Evolutionary conservation across 1,140 invertebrate genomes (phyloP), one percentile per base, ranked within the genome.

Genomic region (Rhizoglyphus robini): DNA sequence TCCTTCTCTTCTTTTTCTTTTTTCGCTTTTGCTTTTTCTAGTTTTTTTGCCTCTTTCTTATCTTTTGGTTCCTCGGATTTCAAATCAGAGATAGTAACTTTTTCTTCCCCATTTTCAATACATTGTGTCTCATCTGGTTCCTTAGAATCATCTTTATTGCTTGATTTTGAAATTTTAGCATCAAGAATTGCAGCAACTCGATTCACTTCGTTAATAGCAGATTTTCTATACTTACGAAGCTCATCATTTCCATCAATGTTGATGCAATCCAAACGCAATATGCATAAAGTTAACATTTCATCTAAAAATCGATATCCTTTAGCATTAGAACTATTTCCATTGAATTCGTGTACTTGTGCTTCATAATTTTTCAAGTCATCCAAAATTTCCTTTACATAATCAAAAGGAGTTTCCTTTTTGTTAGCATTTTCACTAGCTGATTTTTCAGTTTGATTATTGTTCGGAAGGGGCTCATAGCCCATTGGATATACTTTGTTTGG

Each of bases 231-330:
- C 64, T 83, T 81, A 69, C 91, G 79, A 34, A 96, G 87, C 71
- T 88, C 86, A 30, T 93, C 88, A 71, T 88, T 86, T 1, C 90
- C 90, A 66, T 91, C 88, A 0, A 89, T 88, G 72, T 94, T 89
- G 63, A 96, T 88, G 69, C 87, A 85, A 74, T 96, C 93, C 65
- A 96, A 75, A 74, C 91, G 90, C 3, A 96, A 82, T 65, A 96
- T 79, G 73, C 90, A 88, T 47, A 91, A 82, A 1, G 91, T 96
- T 18, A 96, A 76, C 90, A 95, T 95, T 76, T 96, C 92, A 74
- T 96, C 92, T 47, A 96, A 75, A 74, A 85, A 92, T 31, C 88
- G 79, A 71, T 91, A 96, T 63, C 87, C 80, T 75, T 93, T 94
- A 71, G 92, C 86, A 69, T 81, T 82, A 69, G 83, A 81, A 3